Evolutionary conservation across 2,113 vertebrate species (phyloP).

Genomic region (Nothoprocta pentlandii): DNA sequence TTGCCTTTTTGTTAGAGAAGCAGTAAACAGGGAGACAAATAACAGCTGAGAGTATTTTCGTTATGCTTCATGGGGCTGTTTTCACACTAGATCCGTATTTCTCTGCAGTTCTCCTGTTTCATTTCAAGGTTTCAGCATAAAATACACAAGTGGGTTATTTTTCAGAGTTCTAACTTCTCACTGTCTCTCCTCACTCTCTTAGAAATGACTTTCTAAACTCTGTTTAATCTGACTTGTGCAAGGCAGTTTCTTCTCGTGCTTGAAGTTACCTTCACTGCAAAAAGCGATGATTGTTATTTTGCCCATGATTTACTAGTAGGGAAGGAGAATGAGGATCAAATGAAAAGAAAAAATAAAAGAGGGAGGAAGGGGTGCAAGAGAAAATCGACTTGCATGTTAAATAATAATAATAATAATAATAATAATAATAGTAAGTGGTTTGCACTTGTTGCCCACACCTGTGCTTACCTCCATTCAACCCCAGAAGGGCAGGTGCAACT

Average conservation of each 20-base stretch:
- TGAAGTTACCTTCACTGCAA: not conserved
- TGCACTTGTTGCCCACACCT: conserved; percentile 22
- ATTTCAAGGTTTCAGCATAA: not conserved
- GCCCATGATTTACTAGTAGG: not conserved
- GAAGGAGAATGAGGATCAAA: conserved; percentile 17
- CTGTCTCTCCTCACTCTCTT: not conserved
- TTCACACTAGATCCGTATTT: not conserved
- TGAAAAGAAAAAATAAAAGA: not conserved
- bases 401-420: not conserved
- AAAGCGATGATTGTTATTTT: not conserved
- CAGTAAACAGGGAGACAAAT: not conserved
- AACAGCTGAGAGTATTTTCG: conserved; percentile 32
- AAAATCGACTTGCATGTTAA: not conserved
- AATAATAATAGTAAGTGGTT: not conserved
- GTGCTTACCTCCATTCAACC: conserved; percentile 25
- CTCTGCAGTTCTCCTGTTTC: not conserved
- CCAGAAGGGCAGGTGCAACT: not conserved
- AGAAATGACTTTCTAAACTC: not conserved
- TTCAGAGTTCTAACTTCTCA: not conserved
- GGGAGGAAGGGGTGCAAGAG: not conserved
- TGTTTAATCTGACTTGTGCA: not conserved
- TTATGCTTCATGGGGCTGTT: not conserved
- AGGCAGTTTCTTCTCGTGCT: not conserved
- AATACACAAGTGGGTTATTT: not conserved
- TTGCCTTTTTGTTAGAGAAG: conserved; percentile 22